phyloP scores from a whole-genome alignment of 2,888 invertebrate genomes.

The Dryocosmus kuriphilus region DNA sequence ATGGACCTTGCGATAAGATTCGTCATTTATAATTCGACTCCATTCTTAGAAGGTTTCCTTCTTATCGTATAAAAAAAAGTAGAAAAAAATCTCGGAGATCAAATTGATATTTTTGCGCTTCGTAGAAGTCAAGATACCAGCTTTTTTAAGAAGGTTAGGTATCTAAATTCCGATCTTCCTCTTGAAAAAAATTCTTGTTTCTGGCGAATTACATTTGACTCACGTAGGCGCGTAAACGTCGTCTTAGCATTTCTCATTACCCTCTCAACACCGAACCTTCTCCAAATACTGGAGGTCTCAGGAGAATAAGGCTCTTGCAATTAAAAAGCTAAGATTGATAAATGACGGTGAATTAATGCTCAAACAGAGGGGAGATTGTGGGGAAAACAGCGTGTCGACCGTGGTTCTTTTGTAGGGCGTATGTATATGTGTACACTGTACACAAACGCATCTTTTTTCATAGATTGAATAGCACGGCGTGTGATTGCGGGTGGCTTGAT shows the following conservation, averaged over 20 bases:
- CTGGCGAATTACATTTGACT: conserved; percentile 62
- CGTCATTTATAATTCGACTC: conserved; percentile 73
- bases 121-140: background rate
- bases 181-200: background rate
- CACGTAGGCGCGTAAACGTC: conserved; percentile 63
- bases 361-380: conserved; percentile 53
- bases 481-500: conserved; percentile 71
- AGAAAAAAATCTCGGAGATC: background rate
- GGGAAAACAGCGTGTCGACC: conserved; percentile 37
- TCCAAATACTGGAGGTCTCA: conserved; percentile 48
- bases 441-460: background rate
- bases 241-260: conserved; percentile 73
- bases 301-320: conserved; percentile 69
- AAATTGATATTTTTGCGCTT: background rate
- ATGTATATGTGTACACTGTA: background rate
- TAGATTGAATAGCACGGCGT: background rate
- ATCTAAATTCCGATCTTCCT: background rate
- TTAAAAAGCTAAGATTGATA: conserved; percentile 77
- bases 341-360: conserved; percentile 75
- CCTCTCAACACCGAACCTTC: conserved; percentile 57
- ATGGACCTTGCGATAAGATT: conserved; percentile 71
- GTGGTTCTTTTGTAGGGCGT: background rate
- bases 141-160: background rate
- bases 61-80: background rate
- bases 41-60: conserved; percentile 42